Evolutionary conservation across 1,140 invertebrate species (phyloP), one percentile per base, ranked within the genome.

Genomic region (Eulimnadia texana): DNA sequence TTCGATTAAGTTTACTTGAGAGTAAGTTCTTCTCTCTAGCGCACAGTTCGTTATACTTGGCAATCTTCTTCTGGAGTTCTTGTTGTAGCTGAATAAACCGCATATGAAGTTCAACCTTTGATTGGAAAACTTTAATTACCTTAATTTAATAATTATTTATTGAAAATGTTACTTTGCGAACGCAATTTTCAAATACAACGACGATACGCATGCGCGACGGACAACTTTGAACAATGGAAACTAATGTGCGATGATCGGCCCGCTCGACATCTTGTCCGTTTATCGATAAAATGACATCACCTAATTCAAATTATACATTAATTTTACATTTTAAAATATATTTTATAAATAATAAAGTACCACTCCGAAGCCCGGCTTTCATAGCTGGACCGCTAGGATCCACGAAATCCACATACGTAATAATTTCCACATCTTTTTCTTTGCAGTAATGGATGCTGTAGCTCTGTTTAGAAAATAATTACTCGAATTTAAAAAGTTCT

Each of bases 381-480:
- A 87, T 90, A 0, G 91, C 91, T 3, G 92, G 85, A 0, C 91
- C 90, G 61, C 91, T 86, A 61, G 86, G 84, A 66, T 93, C 91
- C n/a, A 96, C 89, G 69, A 91, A 93, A 71, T 96, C 92, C 24
- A 96, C 92, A 68, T 95, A 96, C 0, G 92, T 94, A 23, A 95
- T 91, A 76, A 95, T 89, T 72, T 94, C 91, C 59, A 90, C 85
- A 70, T 90, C 85, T 42, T 75, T 73, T 63, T 91, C 90, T 71
- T 86, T 84, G 70, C 93, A 93, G 72, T 95, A 93, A 70, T 93
- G 90, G 55, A 96, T 93, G 11, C 91, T 91, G 71, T 96, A 96
- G 70, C 90, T 95, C 81, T 96, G 82, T 16, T 72, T 72, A 66
- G 62, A 59, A 65, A 59, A 49, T 50, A 64, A 19, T 54, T 51